A percentile compares a stretch with the other conserved stretches of the same genome.
Evolutionary conservation across 1,140 invertebrate species (phyloP).

Genomic region (Bactericera cockerelli): DNA sequence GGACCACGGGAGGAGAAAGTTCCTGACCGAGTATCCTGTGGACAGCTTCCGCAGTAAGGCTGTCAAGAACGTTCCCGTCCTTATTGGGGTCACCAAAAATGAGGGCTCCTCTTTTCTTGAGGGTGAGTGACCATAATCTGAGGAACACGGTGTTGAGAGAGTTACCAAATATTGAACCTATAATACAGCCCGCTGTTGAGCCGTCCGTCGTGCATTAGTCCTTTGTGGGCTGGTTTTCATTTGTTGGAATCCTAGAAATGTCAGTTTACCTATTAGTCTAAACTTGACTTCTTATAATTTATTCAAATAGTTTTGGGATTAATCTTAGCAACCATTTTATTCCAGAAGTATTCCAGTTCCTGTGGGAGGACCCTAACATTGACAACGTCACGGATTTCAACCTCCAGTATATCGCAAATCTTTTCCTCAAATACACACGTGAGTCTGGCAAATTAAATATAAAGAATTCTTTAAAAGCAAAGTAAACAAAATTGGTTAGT

Average conservation of each 20-base stretch:
- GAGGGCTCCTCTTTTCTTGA: conserved; percentile 24
- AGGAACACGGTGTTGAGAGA: neutral
- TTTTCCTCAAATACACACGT: no score
- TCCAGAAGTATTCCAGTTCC: no score
- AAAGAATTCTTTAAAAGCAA: no score
- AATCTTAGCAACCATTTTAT: no score
- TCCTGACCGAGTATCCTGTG: conserved; percentile 20
- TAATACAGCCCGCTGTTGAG: neutral
- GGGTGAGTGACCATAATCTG: conserved; percentile 18
- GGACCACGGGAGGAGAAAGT: conserved; percentile 15
- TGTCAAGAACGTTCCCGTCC: conserved; percentile 21
- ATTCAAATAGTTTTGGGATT: no score
- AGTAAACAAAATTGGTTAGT: no score
- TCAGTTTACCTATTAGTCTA: no score
- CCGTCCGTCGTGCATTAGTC: neutral
- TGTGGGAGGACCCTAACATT: no score
- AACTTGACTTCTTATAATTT: no score
- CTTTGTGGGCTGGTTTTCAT: neutral
- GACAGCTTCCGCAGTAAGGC: conserved; percentile 16
- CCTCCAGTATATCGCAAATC: no score
- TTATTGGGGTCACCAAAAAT: conserved; percentile 25
- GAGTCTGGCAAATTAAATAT: no score
- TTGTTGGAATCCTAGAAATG: neutral
- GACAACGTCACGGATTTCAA: no score
- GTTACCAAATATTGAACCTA: neutral